Conservation (phyloP, 1,140 invertebrate genomes). For the silkworm (Bombyx mori) region DNA sequence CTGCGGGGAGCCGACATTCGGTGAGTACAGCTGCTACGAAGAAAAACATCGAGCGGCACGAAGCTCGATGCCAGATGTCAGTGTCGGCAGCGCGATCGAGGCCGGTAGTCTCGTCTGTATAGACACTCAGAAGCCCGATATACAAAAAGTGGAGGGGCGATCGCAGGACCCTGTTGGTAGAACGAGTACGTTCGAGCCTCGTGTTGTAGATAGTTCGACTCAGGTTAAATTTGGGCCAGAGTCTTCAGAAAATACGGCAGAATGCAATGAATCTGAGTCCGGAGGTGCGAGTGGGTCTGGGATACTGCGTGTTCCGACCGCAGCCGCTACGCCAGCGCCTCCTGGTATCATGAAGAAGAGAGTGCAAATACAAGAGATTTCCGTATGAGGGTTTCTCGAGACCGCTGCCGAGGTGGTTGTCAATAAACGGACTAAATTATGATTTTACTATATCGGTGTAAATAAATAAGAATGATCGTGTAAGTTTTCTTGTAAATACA, state of each 20-base stretch:
- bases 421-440: slow-evolving; percentile 62
- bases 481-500: slow-evolving; percentile 38
- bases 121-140: slow-evolving; percentile 70
- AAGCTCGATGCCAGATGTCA: slow-evolving; percentile 75
- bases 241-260: slow-evolving; percentile 34
- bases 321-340: slow-evolving; percentile 78
- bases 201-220: slow-evolving; percentile 62
- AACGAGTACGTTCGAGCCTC: slow-evolving; percentile 64
- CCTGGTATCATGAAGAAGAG: slow-evolving; percentile 85
- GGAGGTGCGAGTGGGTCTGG: slow-evolving; percentile 57
- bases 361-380: slow-evolving; percentile 90
- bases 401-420: slow-evolving; percentile 54
- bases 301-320: slow-evolving; percentile 70
- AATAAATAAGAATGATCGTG: slow-evolving; percentile 18
- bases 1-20: slow-evolving; percentile 70
- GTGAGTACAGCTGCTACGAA: slow-evolving; percentile 76
- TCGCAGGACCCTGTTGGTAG: slow-evolving; percentile 44
- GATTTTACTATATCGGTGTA: slow-evolving; percentile 37
- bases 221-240: slow-evolving; percentile 67
- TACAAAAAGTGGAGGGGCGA: slow-evolving; percentile 66
- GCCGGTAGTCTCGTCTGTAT: slow-evolving; percentile 66
- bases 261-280: slow-evolving; percentile 67
- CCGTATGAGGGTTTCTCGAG: slow-evolving; percentile 76
- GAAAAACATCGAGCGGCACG: slow-evolving; percentile 72
- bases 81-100: slow-evolving; percentile 74